Evolutionary conservation across 1,140 invertebrate genomes (phyloP), one percentile per base, ranked within the genome.

Genomic region (Lutraria rhynchaena): DNA sequence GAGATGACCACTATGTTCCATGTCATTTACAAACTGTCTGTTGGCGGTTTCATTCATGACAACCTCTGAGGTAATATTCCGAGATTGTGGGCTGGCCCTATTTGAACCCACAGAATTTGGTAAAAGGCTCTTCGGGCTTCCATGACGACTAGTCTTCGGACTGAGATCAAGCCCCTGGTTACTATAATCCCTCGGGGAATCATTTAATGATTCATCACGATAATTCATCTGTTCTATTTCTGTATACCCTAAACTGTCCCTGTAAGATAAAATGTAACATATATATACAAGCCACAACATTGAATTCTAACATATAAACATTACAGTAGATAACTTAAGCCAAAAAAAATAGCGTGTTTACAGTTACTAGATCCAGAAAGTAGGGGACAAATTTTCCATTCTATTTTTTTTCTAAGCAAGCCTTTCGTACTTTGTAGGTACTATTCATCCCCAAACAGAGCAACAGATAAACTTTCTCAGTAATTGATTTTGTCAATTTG

Each of bases 151-250:
- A 46, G 61, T 44, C 24, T 58, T 57, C 22, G 76, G 76, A 57
- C 76, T 80, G 49, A 80, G 65, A 61, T 80, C 76, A 58, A 80
- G 76, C 3, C 76, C 76, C 24, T 80, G 76, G 61, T 33, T 80
- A 49, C 53, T 57, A 22, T 58, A 69, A 49, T 67, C 65, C 5
- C 46, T 24, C 27, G 74, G 74, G 35, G 74, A 77, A 19, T 33
- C 33, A 31, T 53, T 80, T 24, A 60, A 13, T 13, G 35, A 35
- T 17, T 67, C 44, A 15, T 19, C 31, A 19, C 24, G 75, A 24
- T 37, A 67, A 24, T 3, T 55, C 22, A 67, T 27, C 7, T 19
- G 24, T 17, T 67, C 41, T 4, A 22, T 33, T 41, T 44, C 17
- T 3, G 53, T 22, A 33, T 58, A 80, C 46, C 53, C 57, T 11